Conservation (phyloP, 2,797 vertebrate genomes). For the Etheostoma perlongum region DNA sequence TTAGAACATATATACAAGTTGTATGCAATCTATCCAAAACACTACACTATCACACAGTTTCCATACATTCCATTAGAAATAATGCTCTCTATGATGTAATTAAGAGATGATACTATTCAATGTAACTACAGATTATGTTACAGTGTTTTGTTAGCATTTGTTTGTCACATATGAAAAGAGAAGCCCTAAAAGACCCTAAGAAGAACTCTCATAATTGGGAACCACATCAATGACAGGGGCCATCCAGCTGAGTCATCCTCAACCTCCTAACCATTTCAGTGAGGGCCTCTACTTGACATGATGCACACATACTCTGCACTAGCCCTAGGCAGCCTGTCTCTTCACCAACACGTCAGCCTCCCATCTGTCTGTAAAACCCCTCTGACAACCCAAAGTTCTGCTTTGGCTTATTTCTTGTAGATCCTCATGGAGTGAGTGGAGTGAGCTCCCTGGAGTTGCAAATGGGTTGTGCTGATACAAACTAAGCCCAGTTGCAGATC, state of each 20-base stretch:
- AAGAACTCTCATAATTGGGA: neutral
- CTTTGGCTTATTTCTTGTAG: conserved; percentile 8
- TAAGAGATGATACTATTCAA: neutral
- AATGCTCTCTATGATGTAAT: neutral
- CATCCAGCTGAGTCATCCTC: conserved; percentile 19
- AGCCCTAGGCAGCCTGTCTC: conserved; percentile 4
- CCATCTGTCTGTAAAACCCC: conserved; percentile 25
- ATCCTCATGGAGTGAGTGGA: neutral
- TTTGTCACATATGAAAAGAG: conserved; percentile 2
- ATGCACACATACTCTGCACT: conserved; percentile 30
- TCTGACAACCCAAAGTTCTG: conserved; percentile 33
- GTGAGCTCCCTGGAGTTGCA: conserved; percentile 4
- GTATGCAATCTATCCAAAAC: neutral
- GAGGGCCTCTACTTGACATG: conserved; percentile 44
- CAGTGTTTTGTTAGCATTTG: neutral
- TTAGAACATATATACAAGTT: conserved; percentile 25
- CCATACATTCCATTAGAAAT: neutral
- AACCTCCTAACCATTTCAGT: conserved; percentile 17
- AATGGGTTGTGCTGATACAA: neutral
- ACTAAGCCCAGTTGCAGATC: conserved; percentile 25
- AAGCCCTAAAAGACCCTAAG: neutral
- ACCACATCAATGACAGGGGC: neutral
- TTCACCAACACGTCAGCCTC: conserved; percentile 13
- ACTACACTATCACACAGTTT: neutral
- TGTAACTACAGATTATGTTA: neutral